Base-by-base conservation (phyloP, 2,113 vertebrate species). In the Siphamia tubifer region DNA sequence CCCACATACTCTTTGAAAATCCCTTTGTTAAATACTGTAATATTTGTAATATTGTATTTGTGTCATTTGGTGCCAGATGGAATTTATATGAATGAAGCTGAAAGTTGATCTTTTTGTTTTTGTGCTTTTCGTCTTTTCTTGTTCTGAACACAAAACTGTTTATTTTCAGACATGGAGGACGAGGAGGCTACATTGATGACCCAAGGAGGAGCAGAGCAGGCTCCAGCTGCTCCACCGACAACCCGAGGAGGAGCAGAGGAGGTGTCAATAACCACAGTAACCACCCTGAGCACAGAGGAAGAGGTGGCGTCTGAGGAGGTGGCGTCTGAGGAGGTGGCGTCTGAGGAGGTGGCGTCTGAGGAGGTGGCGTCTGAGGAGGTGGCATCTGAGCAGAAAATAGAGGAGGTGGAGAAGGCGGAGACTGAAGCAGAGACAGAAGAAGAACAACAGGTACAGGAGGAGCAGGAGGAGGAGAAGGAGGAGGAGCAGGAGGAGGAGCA, bases 91-190 rank as follows among this genome's bases (percentile, higher is more conserved):
- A n/a, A n/a, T n/a, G n/a, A n/a, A n/a, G n/a, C n/a, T n/a, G n/a
- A n/a, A n/a, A n/a, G n/a, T n/a, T n/a, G n/a, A n/a, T 6, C 34
- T 15, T 17, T 9, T 15, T 21, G 1, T 23, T 6, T 8, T 45
- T 6, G 15, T 5, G 13, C 5, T 38, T 5, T 0, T 21, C 10
- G 16, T 47, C 47, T 63, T 30, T 16, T 1, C 20, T 0, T 4
- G 13, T 15, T 17, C 6, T 45, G 9, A 65, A 42, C 7, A 12
- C 7, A n/a, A 3, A 36, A 34, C 19, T 1, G 16, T 1, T 45
- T 12, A 2, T 36, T 9, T 8, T 45, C 6, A 2, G 12, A 8
- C 9, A 68, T 78, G 73, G 84, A 83, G 44, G 38, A 28, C 8
- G 68, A 68, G 1, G 57, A 80, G 9, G 36, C 12, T 1, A 5